Percentiles rank a stretch among this genome's conserved stretches.
Evolutionary conservation across 1,140 invertebrate genomes (phyloP).

Genomic region (Lamellibrachia luymesi): DNA sequence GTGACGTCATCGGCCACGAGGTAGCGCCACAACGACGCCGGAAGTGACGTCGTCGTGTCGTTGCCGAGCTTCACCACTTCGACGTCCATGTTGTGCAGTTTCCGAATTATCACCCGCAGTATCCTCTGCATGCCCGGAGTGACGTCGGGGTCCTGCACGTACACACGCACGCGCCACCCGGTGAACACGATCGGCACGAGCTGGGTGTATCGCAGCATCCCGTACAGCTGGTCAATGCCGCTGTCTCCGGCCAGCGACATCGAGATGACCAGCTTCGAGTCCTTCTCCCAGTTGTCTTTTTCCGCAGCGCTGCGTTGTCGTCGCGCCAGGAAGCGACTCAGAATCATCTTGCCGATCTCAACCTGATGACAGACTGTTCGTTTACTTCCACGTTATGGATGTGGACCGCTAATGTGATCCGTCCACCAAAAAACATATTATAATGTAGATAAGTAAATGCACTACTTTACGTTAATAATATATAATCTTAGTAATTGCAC

Average conservation of each 20-base stretch:
- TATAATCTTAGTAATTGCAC: too few species aligned
- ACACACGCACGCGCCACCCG: conserved; percentile 27
- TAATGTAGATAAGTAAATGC: too few species aligned
- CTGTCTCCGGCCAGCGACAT: conserved; percentile 28
- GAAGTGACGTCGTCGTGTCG: conserved; percentile 13
- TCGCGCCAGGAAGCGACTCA: conserved; percentile 25
- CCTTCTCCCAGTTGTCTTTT: conserved; percentile 19
- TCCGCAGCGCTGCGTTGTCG: conserved; percentile 2
- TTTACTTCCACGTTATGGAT: not conserved
- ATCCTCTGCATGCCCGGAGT: not conserved
- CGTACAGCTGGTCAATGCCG: conserved; percentile 26
- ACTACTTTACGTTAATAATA: too few species aligned
- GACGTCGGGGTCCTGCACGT: conserved; percentile 5
- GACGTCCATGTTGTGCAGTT: conserved; percentile 23
- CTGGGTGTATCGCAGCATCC: conserved; percentile 26
- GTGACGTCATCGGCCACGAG: conserved; percentile 24
- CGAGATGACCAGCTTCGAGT: conserved; percentile 22
- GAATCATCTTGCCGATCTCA: conserved; percentile 24
- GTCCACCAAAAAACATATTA: too few species aligned
- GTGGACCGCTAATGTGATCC: too few species aligned
- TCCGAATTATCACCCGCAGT: conserved; percentile 6
- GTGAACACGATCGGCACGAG: conserved; percentile 26
- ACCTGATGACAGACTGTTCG: not conserved
- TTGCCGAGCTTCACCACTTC: conserved; percentile 23
- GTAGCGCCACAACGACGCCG: conserved; percentile 25